These are phyloP conservation scores for Hyperoplus immaculatus DNA, from an alignment of 2,797 vertebrate genomes.

Conservation along the genomic window DNA sequence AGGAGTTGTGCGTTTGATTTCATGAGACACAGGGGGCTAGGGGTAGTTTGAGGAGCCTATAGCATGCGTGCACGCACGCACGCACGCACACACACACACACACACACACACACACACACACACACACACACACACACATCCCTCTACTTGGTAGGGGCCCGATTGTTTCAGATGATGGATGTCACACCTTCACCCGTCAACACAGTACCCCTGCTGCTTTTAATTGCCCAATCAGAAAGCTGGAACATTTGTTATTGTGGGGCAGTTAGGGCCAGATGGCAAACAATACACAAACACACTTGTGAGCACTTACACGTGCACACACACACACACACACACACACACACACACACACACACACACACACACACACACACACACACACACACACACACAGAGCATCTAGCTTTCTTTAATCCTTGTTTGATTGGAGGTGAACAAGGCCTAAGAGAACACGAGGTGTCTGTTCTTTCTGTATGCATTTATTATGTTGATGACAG, in stretches of 20 bases:
- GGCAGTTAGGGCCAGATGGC: conserved; percentile 81
- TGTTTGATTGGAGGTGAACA: conserved; percentile 60
- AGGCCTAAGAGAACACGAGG: conserved; percentile 49
- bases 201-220: conserved; percentile 83
- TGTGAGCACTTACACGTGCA: not conserved
- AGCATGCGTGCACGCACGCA: conserved; percentile 30
- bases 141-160: conserved; percentile 69
- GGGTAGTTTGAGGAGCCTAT: conserved; percentile 64
- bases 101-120: conserved; percentile 44
- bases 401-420: conserved; percentile 68
- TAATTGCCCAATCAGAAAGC: conserved; percentile 86
- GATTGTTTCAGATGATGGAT: conserved; percentile 86
- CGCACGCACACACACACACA: conserved; percentile 18
- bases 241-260: conserved; percentile 83
- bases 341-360: conserved; percentile 5
- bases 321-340: conserved; percentile 8
- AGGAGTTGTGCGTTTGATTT: conserved; percentile 78
- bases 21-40: conserved; percentile 71
- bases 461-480: conserved; percentile 43
- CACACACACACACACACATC: conserved; percentile 40
- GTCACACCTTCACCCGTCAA: conserved; percentile 83
- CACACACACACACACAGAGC: conserved; percentile 16
- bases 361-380: conserved; percentile 30
- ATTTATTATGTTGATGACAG: conserved; percentile 52
- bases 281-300: conserved; percentile 52